Base-by-base conservation (phyloP, 2,113 vertebrate species). In the Acinonyx jubatus region DNA sequence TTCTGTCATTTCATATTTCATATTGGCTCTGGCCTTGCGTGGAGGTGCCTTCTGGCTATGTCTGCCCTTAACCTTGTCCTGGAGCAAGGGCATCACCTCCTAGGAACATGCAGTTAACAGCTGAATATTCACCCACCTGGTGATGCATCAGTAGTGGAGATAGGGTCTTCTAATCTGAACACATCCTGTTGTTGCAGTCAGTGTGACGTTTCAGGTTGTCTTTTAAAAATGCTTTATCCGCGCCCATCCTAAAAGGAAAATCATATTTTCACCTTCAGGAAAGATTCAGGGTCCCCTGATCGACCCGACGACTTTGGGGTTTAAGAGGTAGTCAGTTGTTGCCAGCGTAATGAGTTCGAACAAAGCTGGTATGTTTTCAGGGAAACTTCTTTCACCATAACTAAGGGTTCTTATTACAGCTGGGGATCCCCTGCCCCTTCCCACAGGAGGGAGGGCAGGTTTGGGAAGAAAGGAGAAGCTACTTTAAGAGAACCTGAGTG, bases 171-270 rank as follows among this genome's bases (percentile, higher is more conserved):
- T 41, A 5, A 29, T 12, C 23, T 27, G 83, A 84, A 36, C 2
- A 18, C 4, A 6, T n/a, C 83, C 94, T 36, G 2, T 41, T 41
- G 15, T 45, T n/a, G 55, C 4, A 27, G 12, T 69, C 45, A 52
- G 71, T 8, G 8, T 81, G 87, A 92, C 12, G 9, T 33, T 76
- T 27, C 66, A 79, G 61, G 45, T 10, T 80, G 48, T 69, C 85
- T 90, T 81, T 90, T 36, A 8, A 65, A 85, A 91, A 23, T 29
- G 15, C 4, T 27, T 80, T 92, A 50, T 66, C 74, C 3, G 66
- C 89, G 94, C 91, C 90, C 14, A 10, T 48, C 90, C 87, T 97
- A 87, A 89, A 94, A 92, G 29, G 84, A 87, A 96, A 95, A 84
- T 23, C 65, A 78, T 45, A 29, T 38, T 31, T 25, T 94, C 89